These are phyloP conservation scores for Azemiops feae DNA, from an alignment of 2,113 vertebrate genomes.

Conservation along the genomic window DNA sequence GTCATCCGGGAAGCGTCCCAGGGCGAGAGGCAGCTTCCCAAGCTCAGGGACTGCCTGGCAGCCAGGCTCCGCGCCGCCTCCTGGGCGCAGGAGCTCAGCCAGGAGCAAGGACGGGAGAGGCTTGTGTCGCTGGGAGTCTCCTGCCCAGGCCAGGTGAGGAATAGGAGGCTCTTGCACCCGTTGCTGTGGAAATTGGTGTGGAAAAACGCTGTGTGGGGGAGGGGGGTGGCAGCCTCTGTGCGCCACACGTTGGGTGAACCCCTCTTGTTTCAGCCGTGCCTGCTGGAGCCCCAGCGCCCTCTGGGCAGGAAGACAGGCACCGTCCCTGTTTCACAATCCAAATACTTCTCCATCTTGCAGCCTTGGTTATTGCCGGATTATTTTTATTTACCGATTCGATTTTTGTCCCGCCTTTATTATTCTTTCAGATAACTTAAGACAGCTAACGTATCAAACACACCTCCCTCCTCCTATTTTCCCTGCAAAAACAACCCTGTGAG, in stretches of 20 bases:
- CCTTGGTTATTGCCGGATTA: background rate
- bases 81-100: background rate
- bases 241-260: background rate
- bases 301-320: background rate
- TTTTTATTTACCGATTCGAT: too few relatives aligned
- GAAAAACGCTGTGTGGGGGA: too few relatives aligned
- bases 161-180: too few relatives aligned
- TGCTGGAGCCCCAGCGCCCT: too few relatives aligned
- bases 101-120: background rate
- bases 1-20: background rate
- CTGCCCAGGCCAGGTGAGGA: background rate
- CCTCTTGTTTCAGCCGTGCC: background rate
- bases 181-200: background rate
- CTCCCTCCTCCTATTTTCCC: background rate
- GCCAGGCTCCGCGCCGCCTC: too few relatives aligned
- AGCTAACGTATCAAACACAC: too few relatives aligned
- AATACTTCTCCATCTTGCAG: background rate
- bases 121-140: background rate
- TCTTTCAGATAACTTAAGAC: too few relatives aligned
- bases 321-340: background rate
- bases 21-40: background rate
- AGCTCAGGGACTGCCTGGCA: background rate
- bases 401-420: too few relatives aligned
- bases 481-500: background rate
- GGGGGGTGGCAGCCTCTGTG: background rate